phyloP scores from a whole-genome alignment of 2,797 vertebrate species.

The Distichodus sexfasciatus region DNA sequence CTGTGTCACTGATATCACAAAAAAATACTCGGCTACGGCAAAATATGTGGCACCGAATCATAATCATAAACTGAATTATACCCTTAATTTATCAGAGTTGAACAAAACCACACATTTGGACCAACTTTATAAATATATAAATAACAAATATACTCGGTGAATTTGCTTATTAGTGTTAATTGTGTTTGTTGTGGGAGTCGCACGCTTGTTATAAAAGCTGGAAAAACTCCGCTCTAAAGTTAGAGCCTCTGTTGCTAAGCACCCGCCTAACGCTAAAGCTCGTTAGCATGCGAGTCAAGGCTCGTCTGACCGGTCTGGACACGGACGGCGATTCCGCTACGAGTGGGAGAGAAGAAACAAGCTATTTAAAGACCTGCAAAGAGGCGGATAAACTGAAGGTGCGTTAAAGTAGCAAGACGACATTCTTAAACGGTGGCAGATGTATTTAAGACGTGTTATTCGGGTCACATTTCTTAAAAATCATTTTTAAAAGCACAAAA shows the following conservation, averaged over 20 bases:
- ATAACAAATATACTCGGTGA: neutral
- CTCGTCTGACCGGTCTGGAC: neutral
- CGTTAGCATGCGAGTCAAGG: neutral
- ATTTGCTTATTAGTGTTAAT: neutral
- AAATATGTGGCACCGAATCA: too few species aligned
- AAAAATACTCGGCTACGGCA: too few species aligned
- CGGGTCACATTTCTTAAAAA: too few species aligned
- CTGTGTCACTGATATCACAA: too few species aligned
- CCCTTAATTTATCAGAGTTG: too few species aligned
- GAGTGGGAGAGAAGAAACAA: neutral
- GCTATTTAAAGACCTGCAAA: neutral
- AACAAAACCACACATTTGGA: too few species aligned
- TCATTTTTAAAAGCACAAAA: too few species aligned
- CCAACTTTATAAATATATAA: too few species aligned
- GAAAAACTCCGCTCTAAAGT: constrained; percentile 17
- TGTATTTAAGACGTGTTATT: too few species aligned
- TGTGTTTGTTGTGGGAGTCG: neutral
- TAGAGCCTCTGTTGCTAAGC: constrained; percentile 17
- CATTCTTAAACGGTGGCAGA: too few species aligned
- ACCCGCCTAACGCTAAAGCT: neutral
- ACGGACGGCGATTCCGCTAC: neutral
- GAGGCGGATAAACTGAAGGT: neutral
- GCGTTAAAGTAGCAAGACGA: neutral
- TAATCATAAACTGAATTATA: too few species aligned
- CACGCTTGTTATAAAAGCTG: neutral